A percentile compares a stretch with the other conserved stretches of the same genome.
phyloP scores from a whole-genome alignment of 2,888 invertebrate species.

The Flabesymbios commensalis region DNA sequence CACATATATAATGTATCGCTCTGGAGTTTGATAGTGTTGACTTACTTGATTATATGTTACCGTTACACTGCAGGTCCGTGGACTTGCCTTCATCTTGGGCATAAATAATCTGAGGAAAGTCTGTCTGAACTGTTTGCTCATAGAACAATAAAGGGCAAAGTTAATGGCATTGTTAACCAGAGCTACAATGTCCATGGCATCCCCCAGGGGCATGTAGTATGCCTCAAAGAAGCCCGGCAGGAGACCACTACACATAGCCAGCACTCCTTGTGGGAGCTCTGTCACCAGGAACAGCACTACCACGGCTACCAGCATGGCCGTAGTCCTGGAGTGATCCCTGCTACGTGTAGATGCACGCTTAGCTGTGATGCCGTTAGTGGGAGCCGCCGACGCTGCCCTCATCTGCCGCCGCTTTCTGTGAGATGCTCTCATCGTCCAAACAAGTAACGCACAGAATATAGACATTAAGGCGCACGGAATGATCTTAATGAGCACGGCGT shows the following conservation, averaged over 20 bases:
- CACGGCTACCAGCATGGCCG: slow-evolving; percentile 84
- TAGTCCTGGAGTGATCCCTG: slow-evolving; percentile 71
- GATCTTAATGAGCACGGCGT: slow-evolving; percentile 87
- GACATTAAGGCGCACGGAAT: slow-evolving; percentile 87
- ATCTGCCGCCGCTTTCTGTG: slow-evolving; percentile 11
- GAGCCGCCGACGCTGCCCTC: neutral
- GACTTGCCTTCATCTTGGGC: too few species aligned
- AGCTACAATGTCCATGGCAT: slow-evolving; percentile 87
- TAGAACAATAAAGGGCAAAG: slow-evolving; percentile 88
- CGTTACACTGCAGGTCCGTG: too few species aligned
- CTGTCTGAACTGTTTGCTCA: slow-evolving; percentile 86
- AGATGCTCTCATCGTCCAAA: slow-evolving; percentile 25
- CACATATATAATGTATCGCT: too few species aligned
- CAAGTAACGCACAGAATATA: slow-evolving; percentile 64
- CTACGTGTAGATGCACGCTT: slow-evolving; percentile 27
- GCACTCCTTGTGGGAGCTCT: slow-evolving; percentile 79
- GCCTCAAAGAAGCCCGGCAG: slow-evolving; percentile 41
- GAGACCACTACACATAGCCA: slow-evolving; percentile 63
- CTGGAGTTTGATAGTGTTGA: too few species aligned
- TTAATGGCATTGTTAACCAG: slow-evolving; percentile 88
- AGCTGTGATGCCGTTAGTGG: neutral
- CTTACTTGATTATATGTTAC: too few species aligned
- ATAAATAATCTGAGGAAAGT: slow-evolving; percentile 50
- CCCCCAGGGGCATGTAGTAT: slow-evolving; percentile 68
- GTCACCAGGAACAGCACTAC: slow-evolving; percentile 84